phyloP scores from a whole-genome alignment of 2,113 vertebrate genomes.

The Corythornis vintsioides region DNA sequence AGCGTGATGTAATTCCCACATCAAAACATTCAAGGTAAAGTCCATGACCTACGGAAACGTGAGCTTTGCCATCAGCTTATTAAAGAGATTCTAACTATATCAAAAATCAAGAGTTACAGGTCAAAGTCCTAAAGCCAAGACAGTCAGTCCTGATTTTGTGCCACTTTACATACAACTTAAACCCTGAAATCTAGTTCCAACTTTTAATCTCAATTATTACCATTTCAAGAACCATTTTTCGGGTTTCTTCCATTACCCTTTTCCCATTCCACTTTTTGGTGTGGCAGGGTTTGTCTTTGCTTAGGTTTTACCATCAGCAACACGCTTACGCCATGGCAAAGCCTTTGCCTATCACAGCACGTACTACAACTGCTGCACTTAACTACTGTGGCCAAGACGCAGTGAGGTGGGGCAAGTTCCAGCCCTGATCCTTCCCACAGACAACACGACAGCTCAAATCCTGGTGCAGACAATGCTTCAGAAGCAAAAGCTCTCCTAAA shows the following conservation, averaged over 20 bases:
- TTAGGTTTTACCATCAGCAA: not conserved
- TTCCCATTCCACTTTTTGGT: not conserved
- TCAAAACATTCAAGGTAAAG: slow-evolving; percentile 19
- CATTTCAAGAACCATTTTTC: not conserved
- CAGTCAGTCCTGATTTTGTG: not conserved
- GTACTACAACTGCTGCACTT: not conserved
- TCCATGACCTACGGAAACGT: not conserved
- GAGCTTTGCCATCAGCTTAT: not conserved
- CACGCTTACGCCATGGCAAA: not conserved
- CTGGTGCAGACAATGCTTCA: fast-evolving
- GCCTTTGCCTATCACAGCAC: not conserved
- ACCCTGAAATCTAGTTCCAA: not conserved
- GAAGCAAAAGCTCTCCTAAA: not conserved
- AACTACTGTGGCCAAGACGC: not conserved
- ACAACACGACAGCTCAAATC: not conserved
- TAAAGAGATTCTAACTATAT: not conserved
- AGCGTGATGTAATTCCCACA: slow-evolving; percentile 1
- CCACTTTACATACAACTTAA: not conserved
- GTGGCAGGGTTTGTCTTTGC: not conserved
- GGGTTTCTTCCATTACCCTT: not conserved
- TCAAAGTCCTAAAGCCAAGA: not conserved
- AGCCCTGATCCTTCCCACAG: not conserved
- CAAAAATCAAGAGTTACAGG: not conserved
- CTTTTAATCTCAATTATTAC: not conserved
- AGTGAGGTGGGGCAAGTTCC: not conserved